Conservation (phyloP, 2,888 invertebrate species). For the Sminthurinus aureus region DNA sequence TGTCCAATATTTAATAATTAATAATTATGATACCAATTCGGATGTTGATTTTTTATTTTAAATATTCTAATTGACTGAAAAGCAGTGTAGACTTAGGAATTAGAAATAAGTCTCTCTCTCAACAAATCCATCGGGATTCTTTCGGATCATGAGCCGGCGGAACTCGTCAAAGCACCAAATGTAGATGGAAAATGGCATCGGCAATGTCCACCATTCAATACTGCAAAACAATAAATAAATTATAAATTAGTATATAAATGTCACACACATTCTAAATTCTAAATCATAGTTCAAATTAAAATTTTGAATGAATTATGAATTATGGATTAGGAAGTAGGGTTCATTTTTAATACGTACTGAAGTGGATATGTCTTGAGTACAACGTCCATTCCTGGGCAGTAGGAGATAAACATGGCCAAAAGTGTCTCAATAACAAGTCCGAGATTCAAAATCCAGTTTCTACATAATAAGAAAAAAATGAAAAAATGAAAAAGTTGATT, state of each 20-base stretch:
- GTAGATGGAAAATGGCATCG: slow-evolving; percentile 67
- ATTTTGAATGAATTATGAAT: no score
- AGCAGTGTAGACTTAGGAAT: slow-evolving; percentile 24
- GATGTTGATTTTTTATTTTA: no score
- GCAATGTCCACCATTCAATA: slow-evolving; percentile 68
- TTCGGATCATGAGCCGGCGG: slow-evolving; percentile 65
- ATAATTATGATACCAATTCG: no score
- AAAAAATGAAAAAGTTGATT: no score
- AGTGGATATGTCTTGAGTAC: slow-evolving; percentile 61
- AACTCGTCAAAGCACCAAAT: slow-evolving; percentile 69
- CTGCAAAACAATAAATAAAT: slow-evolving; percentile 62
- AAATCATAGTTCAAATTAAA: no score
- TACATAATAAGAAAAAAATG: slow-evolving; percentile 27
- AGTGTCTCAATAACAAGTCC: slow-evolving; percentile 69
- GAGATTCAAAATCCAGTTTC: slow-evolving; percentile 70
- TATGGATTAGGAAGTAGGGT: no score
- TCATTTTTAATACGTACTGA: slow-evolving; percentile 37
- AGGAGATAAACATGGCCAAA: slow-evolving; percentile 65
- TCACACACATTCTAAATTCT: no score
- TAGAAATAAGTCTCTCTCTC: slow-evolving; percentile 60
- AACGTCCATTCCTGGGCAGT: slow-evolving; percentile 65
- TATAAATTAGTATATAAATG: slow-evolving; percentile 64
- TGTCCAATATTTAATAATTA: no score
- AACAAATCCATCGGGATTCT: slow-evolving; percentile 65
- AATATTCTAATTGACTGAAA: no score